Percentiles rank a stretch among this genome's conserved stretches.
phyloP scores from a whole-genome alignment of 2,113 vertebrate genomes.

The Lophura nycthemera region DNA sequence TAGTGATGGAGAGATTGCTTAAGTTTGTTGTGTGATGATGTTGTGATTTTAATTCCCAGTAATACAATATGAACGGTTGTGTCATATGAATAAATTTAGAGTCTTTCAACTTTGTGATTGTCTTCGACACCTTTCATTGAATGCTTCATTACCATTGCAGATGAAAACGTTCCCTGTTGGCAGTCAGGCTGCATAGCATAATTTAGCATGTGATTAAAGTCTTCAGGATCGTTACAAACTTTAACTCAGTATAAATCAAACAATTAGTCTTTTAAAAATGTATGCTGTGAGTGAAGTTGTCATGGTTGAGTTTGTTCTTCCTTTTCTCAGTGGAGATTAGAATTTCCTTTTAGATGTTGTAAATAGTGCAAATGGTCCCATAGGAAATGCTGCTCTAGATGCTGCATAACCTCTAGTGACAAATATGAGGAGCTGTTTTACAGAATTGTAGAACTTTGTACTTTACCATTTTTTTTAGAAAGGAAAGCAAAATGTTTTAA shows the following conservation, averaged over 20 bases:
- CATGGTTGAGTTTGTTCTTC: neutral
- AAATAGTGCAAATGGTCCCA: neutral
- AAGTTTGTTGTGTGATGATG: neutral
- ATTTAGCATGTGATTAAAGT: conserved; percentile 50
- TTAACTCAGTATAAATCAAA: neutral
- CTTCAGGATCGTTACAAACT: neutral
- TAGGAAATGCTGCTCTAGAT: neutral
- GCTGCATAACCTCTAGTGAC: neutral
- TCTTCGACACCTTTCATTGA: conserved; percentile 51
- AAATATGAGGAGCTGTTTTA: neutral
- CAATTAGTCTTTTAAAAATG: neutral
- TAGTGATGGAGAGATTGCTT: neutral
- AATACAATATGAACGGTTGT: neutral
- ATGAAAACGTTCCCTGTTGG: conserved; percentile 40
- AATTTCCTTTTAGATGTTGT: neutral
- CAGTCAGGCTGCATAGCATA: conserved; percentile 39
- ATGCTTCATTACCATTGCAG: conserved; percentile 58
- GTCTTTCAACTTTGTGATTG: conserved; percentile 55
- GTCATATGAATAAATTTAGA: conserved; percentile 11
- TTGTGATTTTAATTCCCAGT: neutral
- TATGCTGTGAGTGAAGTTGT: neutral
- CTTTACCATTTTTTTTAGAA: neutral
- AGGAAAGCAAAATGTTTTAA: neutral
- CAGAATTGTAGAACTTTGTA: neutral
- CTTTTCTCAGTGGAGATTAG: neutral